A percentile compares a stretch with the other conserved stretches of the same genome.
These are phyloP conservation scores for Aphelenchoides bicaudatus DNA, from an alignment of 2,888 invertebrate species.

Conservation along the genomic window DNA sequence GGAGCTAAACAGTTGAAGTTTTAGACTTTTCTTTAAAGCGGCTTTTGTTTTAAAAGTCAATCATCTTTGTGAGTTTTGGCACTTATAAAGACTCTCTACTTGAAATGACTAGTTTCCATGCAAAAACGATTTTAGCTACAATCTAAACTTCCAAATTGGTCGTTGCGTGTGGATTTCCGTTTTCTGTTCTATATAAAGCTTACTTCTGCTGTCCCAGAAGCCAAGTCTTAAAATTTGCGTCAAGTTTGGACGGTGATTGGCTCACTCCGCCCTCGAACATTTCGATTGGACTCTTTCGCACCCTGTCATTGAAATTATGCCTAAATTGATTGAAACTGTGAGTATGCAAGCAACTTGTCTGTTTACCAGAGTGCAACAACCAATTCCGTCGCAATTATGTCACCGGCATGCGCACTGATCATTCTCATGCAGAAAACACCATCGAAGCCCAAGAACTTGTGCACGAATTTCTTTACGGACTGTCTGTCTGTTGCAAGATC, in stretches of 20 bases:
- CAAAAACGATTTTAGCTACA: no score
- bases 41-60: no score
- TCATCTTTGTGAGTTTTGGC: no score
- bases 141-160: no score
- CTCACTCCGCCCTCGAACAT: conserved; percentile 61
- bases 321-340: no score
- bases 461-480: conserved; percentile 61
- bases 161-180: no score
- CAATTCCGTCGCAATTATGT: conserved; percentile 61
- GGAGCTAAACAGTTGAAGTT: no score
- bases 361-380: conserved; percentile 59
- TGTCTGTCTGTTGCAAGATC: conserved; percentile 61
- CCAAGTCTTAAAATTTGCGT: conserved; percentile 61
- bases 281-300: conserved; percentile 61
- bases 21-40: no score
- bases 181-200: no score
- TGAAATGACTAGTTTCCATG: no score
- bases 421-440: conserved; percentile 61
- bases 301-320: conserved; percentile 61
- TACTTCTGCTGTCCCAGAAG: conserved; percentile 57
- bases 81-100: no score
- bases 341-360: no score
- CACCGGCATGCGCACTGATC: conserved; percentile 61
- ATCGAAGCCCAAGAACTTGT: conserved; percentile 61
- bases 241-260: conserved; percentile 60